phyloP scores from a whole-genome alignment of 2,888 invertebrate genomes.

The Acanthosoma haemorrhoidale region DNA sequence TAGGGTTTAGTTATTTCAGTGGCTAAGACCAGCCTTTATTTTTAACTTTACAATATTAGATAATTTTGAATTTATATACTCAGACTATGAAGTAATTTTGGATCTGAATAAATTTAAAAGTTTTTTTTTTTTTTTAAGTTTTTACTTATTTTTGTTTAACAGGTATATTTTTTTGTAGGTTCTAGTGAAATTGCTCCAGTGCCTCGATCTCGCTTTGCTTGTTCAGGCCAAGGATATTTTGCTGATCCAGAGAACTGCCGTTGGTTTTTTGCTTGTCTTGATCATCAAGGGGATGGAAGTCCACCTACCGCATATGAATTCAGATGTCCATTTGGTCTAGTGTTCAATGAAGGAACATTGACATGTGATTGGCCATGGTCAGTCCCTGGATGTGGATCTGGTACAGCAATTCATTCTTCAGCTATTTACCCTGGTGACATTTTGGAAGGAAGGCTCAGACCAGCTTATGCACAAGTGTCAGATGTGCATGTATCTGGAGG shows the following conservation, averaged over 20 bases:
- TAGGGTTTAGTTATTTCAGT: too few species aligned
- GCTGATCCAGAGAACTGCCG: conserved; percentile 76
- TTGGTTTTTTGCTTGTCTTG: conserved; percentile 77
- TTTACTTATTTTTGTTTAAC: background rate
- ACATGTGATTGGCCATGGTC: conserved; percentile 78
- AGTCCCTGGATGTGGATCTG: conserved; percentile 34
- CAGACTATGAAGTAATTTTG: too few species aligned
- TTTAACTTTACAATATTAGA: too few species aligned
- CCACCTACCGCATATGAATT: conserved; percentile 66
- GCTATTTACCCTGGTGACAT: conserved; percentile 43
- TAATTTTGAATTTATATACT: too few species aligned
- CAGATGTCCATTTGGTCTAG: conserved; percentile 72
- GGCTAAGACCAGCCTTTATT: too few species aligned
- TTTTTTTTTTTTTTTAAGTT: background rate
- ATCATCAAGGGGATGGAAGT: conserved; percentile 53
- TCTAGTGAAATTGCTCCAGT: conserved; percentile 71
- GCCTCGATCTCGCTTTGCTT: conserved; percentile 60
- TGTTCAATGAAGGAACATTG: conserved; percentile 64
- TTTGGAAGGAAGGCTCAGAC: conserved; percentile 43
- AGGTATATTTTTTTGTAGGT: conserved; percentile 35
- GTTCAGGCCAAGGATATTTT: conserved; percentile 62
- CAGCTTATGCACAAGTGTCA: conserved; percentile 44
- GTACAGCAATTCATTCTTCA: conserved; percentile 27
- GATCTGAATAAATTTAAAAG: too few species aligned
- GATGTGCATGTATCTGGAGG: conserved; percentile 45